phyloP scores from a whole-genome alignment of 2,797 vertebrate genomes.

The Premnoplex brunnescens region DNA sequence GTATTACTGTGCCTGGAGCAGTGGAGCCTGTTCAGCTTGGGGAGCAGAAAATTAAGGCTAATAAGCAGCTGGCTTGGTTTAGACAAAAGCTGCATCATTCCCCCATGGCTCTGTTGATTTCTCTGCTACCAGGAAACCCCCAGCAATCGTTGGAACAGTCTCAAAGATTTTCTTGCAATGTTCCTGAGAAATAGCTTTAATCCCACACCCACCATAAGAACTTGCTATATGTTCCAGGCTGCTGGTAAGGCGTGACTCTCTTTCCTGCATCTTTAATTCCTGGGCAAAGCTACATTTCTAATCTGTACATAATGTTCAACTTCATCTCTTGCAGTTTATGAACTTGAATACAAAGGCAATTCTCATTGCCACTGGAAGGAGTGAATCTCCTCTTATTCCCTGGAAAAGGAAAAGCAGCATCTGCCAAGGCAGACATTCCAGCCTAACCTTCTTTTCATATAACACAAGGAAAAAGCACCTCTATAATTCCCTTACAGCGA shows the following conservation, averaged over 20 bases:
- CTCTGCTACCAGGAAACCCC: neutral
- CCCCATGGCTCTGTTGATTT: neutral
- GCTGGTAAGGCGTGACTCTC: neutral
- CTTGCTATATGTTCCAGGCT: neutral
- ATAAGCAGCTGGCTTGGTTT: neutral
- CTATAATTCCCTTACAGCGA: neutral
- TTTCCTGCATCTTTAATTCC: neutral
- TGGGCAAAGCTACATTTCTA: neutral
- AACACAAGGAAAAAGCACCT: neutral
- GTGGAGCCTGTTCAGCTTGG: rapidly evolving
- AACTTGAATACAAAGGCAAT: neutral
- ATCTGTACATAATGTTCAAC: constrained; percentile 15
- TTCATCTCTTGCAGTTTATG: neutral
- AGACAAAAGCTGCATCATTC: neutral
- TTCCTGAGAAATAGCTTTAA: neutral
- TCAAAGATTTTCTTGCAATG: neutral
- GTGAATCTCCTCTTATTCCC: neutral
- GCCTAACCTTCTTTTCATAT: neutral
- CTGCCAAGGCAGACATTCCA: neutral
- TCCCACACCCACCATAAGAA: neutral
- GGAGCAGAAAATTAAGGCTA: neutral
- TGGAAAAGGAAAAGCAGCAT: neutral
- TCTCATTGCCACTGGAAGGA: neutral
- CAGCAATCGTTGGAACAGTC: neutral
- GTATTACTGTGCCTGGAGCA: neutral